Conservation (phyloP, 2,113 vertebrate species). For the Myodes glareolus region DNA sequence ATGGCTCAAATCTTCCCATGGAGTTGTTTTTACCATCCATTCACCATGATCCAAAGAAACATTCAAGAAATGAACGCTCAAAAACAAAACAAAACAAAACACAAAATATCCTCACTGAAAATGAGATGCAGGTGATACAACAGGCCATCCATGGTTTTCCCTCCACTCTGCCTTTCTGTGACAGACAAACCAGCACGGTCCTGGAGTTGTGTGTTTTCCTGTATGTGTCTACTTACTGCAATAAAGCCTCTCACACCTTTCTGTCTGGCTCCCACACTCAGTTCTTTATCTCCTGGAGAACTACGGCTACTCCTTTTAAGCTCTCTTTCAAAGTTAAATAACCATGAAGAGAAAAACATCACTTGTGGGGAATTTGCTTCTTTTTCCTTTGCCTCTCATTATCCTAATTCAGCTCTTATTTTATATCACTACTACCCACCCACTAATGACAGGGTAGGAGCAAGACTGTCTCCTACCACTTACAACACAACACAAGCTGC, state of each 20-base stretch:
- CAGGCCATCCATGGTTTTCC: neutral
- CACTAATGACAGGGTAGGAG: conserved; percentile 86
- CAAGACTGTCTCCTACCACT: conserved; percentile 64
- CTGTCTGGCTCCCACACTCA: conserved; percentile 53
- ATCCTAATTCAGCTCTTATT: conserved; percentile 78
- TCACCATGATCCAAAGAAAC: neutral
- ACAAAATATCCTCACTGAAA: neutral
- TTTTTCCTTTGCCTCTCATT: conserved; percentile 70
- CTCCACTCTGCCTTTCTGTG: neutral
- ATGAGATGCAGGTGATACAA: rapidly evolving
- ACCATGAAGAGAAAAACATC: conserved; percentile 78
- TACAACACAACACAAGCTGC: conserved; percentile 27
- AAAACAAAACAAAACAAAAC: neutral
- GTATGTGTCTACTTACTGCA: conserved; percentile 51
- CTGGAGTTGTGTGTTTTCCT: conserved; percentile 28
- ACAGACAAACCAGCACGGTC: neutral
- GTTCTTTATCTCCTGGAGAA: conserved; percentile 65
- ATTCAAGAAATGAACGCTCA: neutral
- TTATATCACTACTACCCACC: conserved; percentile 69
- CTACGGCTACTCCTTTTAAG: conserved; percentile 65
- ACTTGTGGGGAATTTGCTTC: conserved; percentile 73
- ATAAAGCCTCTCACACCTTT: conserved; percentile 63
- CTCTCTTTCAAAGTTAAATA: conserved; percentile 76
- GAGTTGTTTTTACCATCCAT: neutral
- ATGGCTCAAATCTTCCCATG: neutral